Base-by-base conservation (phyloP, 2,888 invertebrate genomes). In the Drosophila buzzatii region DNA sequence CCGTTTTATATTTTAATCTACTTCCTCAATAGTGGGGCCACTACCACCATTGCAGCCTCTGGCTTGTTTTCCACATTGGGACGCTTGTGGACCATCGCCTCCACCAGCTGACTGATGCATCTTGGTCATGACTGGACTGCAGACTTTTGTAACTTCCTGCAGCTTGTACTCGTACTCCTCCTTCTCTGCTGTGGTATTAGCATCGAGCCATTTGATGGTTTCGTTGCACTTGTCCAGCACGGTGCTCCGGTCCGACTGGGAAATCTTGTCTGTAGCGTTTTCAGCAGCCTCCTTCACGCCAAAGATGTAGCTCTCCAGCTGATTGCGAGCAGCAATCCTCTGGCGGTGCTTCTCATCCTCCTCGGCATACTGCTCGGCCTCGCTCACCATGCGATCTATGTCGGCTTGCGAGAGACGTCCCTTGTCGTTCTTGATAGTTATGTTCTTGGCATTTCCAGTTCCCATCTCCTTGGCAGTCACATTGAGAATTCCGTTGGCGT, bases 401-500 rank as follows among this genome's bases (percentile, higher is more conserved):
- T 97, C 97, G 10, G 95, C 95, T 91, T 97, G 96, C 20, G 96
- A 96, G 55, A 97, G 93, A 8, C 97, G 94, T 0, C 97, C 97
- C 89, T 96, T 96, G 93, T 97, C 96, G 93, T 97, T 97, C 91
- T 96, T 96, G 74, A 97, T 97, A 51, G 96, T 96, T 73, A 97
- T 97, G 90, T 96, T 96, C 92, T 95, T 96, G 70, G 95, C 95
- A 76, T 96, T 96, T 33, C 95, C 95, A 0, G 95, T 94, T 85
- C 95, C 94, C 92, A 95, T 95, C 74, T 95, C 95, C 73, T 95
- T 95, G 23, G 98, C 98, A 0, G 96, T 95, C 1, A 98, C 98
- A 91, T 97, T 97, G 73, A 99, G 94, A 93, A 99, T 99, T 91
- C 99, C 99, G 93, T 99, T 98, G 53, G 98, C 98, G 90, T 99